Evolutionary conservation across 2,113 vertebrate species (phyloP).

Genomic region (Pterophyllum scalare): DNA sequence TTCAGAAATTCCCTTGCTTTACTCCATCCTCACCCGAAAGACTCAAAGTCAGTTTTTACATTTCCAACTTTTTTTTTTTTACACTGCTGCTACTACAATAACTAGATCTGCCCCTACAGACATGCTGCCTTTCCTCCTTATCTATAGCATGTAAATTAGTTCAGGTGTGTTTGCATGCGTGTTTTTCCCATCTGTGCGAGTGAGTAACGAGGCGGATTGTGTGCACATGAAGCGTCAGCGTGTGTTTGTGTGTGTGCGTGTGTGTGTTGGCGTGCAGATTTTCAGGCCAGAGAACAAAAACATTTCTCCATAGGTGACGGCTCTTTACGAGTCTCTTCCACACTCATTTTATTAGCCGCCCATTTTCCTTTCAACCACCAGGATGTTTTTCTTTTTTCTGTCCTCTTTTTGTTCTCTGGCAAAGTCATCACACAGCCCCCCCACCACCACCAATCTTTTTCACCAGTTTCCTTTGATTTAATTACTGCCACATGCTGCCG

Average conservation of each 20-base stretch:
- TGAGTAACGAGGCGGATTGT: constrained; percentile 33
- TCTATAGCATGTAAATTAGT: background rate
- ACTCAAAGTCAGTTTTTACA: background rate
- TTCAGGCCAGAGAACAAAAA: constrained; percentile 58
- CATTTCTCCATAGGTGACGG: constrained; percentile 75
- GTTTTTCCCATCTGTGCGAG: constrained; percentile 44
- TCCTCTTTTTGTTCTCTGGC: constrained; percentile 65
- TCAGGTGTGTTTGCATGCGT: constrained; percentile 24
- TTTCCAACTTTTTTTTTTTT: background rate
- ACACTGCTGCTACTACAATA: background rate
- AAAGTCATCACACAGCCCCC: constrained; percentile 68
- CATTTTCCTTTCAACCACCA: constrained; percentile 77
- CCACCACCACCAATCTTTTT: constrained; percentile 53
- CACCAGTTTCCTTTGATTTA: constrained; percentile 83
- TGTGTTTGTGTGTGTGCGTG: background rate
- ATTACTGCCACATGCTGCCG: constrained; percentile 87
- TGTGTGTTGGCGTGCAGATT: constrained; percentile 22
- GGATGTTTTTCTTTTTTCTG: constrained; percentile 33
- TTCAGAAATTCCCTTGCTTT: background rate
- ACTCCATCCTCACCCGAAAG: background rate
- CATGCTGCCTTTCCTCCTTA: background rate
- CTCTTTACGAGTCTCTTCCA: constrained; percentile 73
- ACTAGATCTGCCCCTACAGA: background rate
- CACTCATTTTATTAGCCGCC: constrained; percentile 72
- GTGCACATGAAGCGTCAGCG: constrained; percentile 2